phyloP scores from a whole-genome alignment of 2,888 invertebrate species.

The Fragum sueziense region DNA sequence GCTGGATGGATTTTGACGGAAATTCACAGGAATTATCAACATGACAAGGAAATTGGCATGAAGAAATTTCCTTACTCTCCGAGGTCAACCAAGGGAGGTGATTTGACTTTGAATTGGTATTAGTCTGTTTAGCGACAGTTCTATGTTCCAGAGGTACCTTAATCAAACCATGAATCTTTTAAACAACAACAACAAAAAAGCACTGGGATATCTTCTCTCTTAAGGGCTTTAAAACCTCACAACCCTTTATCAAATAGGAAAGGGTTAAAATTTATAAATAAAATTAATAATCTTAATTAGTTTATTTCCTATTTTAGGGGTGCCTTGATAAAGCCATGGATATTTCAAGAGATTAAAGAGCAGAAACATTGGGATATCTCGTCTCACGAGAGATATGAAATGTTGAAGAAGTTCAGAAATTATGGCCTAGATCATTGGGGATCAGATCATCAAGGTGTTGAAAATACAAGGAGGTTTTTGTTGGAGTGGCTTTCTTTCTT shows the following conservation, averaged over 20 bases:
- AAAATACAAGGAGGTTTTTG: constrained; percentile 93
- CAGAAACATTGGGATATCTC: constrained; percentile 94
- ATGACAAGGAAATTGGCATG: no score
- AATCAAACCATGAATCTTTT: constrained; percentile 99
- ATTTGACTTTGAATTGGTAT: no score
- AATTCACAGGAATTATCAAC: no score
- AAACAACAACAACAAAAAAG: constrained; percentile 96
- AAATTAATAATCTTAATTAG: no score
- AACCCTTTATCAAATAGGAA: no score
- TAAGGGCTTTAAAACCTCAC: constrained; percentile 96
- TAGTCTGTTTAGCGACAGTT: no score
- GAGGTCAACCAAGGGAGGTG: no score
- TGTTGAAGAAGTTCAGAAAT: constrained; percentile 92
- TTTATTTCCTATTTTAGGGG: constrained; percentile 87
- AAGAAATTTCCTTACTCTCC: no score
- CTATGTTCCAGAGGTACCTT: constrained; percentile 92
- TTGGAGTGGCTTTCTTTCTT: constrained; percentile 84
- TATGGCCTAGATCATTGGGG: constrained; percentile 99
- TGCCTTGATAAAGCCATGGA: constrained; percentile 98
- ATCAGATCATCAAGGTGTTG: constrained; percentile 94
- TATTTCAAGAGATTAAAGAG: constrained; percentile 98
- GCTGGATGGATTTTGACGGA: no score
- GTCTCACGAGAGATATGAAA: constrained; percentile 94
- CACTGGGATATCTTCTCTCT: constrained; percentile 94
- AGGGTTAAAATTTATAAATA: no score